Evolutionary conservation across 2,797 vertebrate genomes (phyloP).

Genomic region (Silurus lanzhouensis): DNA sequence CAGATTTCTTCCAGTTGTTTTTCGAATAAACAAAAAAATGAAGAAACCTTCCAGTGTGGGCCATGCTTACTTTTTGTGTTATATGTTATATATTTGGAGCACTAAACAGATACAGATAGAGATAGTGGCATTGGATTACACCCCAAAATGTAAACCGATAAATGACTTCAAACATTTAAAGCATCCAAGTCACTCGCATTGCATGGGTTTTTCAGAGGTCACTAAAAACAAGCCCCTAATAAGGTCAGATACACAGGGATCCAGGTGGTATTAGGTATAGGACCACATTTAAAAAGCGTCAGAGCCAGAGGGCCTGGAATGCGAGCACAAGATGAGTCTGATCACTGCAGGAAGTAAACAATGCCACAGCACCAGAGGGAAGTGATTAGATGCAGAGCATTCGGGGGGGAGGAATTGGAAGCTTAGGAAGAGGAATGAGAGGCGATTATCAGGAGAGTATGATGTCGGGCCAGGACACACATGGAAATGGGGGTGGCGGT

Average conservation of each 20-base stretch:
- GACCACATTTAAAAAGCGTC: slow-evolving; percentile 56
- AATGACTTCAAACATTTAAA: not conserved
- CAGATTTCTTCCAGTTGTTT: not conserved
- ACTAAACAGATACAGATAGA: not conserved
- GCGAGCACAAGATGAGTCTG: slow-evolving; percentile 53
- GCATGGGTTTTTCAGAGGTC: slow-evolving; percentile 44
- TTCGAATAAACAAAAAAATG: not conserved
- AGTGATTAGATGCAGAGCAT: slow-evolving; percentile 47
- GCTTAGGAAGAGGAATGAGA: slow-evolving; percentile 4
- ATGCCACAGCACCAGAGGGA: slow-evolving; percentile 56
- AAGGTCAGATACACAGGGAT: slow-evolving; percentile 14
- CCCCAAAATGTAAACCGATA: not conserved
- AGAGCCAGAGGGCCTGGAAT: slow-evolving; percentile 53
- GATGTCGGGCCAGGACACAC: slow-evolving; percentile 48
- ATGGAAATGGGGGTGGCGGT: slow-evolving; percentile 30
- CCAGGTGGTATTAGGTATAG: slow-evolving; percentile 45
- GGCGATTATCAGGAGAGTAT: slow-evolving; percentile 57
- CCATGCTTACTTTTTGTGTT: not conserved
- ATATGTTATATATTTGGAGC: not conserved
- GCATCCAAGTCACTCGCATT: not conserved
- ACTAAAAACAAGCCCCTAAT: slow-evolving; percentile 51
- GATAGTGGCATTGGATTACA: not conserved
- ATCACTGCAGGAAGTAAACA: slow-evolving; percentile 68
- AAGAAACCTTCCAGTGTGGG: not conserved
- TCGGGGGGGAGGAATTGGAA: slow-evolving; percentile 31